These are phyloP conservation scores for Antitype chi DNA, from an alignment of 2,888 invertebrate species.

Conservation along the genomic window DNA sequence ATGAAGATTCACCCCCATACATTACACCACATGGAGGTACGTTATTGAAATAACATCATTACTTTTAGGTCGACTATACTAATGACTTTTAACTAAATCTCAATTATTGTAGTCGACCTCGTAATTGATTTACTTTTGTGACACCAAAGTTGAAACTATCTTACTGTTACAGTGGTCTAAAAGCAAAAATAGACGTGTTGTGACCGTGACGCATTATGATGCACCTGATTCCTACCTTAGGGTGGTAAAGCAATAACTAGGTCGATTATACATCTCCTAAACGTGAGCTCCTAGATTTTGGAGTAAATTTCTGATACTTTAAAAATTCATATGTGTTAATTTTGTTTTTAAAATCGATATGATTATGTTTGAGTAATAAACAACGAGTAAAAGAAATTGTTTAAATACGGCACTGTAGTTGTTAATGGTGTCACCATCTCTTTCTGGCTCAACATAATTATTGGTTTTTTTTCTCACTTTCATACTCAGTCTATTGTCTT, in stretches of 20 bases:
- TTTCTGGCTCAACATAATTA: background rate
- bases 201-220: background rate
- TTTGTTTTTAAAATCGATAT: background rate
- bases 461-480: background rate
- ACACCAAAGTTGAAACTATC: background rate
- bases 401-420: background rate
- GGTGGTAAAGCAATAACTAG: background rate
- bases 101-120: background rate
- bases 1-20: constrained; percentile 89
- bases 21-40: constrained; percentile 80
- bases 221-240: background rate
- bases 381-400: background rate
- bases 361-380: background rate
- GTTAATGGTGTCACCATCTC: background rate
- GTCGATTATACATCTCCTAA: background rate
- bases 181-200: background rate
- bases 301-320: background rate
- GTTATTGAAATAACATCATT: background rate
- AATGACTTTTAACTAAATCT: background rate
- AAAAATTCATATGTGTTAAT: background rate
- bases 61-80: background rate
- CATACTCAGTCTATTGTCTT: too few species aligned
- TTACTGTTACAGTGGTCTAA: background rate
- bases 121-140: background rate
- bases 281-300: background rate